Conservation (phyloP, 2,113 vertebrate species). For the Piaya cayana region DNA sequence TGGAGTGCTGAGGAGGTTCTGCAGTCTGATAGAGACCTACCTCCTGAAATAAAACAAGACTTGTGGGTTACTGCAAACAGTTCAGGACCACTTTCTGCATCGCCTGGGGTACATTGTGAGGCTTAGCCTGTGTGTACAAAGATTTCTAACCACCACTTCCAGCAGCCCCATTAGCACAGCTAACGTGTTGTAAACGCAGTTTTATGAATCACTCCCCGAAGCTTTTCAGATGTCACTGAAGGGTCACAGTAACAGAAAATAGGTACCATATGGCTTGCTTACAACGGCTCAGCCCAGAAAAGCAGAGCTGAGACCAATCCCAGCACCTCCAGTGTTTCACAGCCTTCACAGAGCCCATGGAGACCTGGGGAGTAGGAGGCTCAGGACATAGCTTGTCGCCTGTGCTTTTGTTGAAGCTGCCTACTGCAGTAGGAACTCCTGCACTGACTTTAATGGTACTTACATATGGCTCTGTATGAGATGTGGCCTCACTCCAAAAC, state of each 20-base stretch:
- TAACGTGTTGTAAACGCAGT: background rate
- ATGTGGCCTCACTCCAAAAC: background rate
- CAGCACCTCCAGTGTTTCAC: background rate
- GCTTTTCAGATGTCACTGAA: background rate
- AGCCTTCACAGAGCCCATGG: background rate
- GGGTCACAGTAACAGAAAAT: background rate
- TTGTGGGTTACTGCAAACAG: background rate
- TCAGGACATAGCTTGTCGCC: background rate
- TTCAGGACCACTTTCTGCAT: background rate
- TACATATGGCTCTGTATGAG: background rate
- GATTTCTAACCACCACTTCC: background rate
- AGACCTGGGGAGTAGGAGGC: background rate
- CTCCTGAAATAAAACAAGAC: background rate
- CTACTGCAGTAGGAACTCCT: background rate
- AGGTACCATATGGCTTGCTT: background rate
- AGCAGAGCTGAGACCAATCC: background rate
- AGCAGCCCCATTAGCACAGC: background rate
- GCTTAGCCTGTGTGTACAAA: background rate
- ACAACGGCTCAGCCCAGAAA: background rate
- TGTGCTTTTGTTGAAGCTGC: background rate
- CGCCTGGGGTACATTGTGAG: background rate
- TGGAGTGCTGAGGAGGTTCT: rapidly evolving
- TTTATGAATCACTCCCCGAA: background rate
- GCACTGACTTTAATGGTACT: background rate
- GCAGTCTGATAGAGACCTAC: background rate